These are phyloP conservation scores for Papilio helenus DNA, from an alignment of 1,140 invertebrate species.

Conservation along the genomic window DNA sequence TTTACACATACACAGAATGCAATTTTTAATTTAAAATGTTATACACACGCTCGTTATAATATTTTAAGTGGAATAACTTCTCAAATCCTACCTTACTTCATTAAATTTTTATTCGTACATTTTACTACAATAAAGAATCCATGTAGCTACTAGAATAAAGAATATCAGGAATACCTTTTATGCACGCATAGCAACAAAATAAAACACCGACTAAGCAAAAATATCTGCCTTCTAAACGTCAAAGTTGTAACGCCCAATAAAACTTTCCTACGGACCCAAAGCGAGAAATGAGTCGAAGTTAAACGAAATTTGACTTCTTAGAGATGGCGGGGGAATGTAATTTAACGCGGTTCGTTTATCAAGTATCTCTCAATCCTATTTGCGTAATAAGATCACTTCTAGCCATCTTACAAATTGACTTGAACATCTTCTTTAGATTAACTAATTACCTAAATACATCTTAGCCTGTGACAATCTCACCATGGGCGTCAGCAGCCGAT, in stretches of 20 bases:
- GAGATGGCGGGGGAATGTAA: slow-evolving; percentile 32
- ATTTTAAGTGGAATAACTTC: neutral
- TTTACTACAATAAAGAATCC: neutral
- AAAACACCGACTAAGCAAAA: neutral
- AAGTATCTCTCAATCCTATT: slow-evolving; percentile 30
- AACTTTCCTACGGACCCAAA: slow-evolving; percentile 43
- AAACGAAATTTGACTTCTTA: slow-evolving; percentile 39
- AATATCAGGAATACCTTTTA: neutral
- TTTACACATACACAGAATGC: slow-evolving; percentile 11
- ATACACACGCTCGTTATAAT: neutral
- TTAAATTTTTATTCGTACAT: neutral
- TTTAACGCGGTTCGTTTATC: slow-evolving; percentile 32
- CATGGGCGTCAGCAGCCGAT: neutral
- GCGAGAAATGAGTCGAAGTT: slow-evolving; percentile 39
- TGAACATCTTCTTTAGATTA: neutral
- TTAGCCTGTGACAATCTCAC: too few relatives aligned
- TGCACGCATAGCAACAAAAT: neutral
- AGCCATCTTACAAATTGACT: slow-evolving; percentile 13
- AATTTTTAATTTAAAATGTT: slow-evolving; percentile 14
- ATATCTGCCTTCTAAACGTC: neutral
- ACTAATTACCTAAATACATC: slow-evolving; percentile 6
- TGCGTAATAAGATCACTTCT: slow-evolving; percentile 29
- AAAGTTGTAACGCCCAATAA: slow-evolving; percentile 43
- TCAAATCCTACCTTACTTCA: neutral
- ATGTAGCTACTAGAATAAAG: too few relatives aligned